Evolutionary conservation across 1,140 invertebrate species (phyloP), one percentile per base, ranked within the genome.

Genomic region (Triops cancriformis): DNA sequence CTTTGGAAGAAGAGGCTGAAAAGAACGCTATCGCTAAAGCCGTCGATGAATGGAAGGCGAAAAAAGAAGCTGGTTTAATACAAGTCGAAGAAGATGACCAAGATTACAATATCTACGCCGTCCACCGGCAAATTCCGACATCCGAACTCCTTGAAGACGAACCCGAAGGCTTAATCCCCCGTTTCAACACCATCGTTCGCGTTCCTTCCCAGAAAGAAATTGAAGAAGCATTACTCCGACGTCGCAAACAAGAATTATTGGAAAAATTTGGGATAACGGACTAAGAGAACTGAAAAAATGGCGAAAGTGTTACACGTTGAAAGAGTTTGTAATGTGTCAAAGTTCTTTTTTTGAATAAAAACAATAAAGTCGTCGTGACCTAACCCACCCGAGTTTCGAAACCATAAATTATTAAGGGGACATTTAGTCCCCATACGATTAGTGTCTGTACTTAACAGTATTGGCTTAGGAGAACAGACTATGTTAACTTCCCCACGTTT

Each of bases 191-290:
- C 7, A 92, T 95, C 82, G 93, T 95, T 74, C 89, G 93, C 11
- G 93, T 97, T 73, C 94, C 94, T 0, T 91, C 92, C 23, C 94
- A 96, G 82, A 89, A 91, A 83, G 93, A 96, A 81, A 91, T 98
- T 75, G 94, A 98, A 83, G 91, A 94, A 82, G 95, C 94, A 0
- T 85, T 98, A 41, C 85, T 98, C 0, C 87, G 89, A 80, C 89
- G 93, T 81, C 94, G 95, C 83, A 98, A 98, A 84, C 90, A 92
- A 84, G 95, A 98, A 84, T 84, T 98, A 26, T 81, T 98, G 73
- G 90, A 92, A 80, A 91, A 90, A 86, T 93, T 92, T 82, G 89
- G 72, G 1, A 78, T 27, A 41, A 45, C 77, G 1, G 72, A 73
- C 12, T 12, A 14, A 31, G 51, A 64, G 6, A 23, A 64, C 5